Base-by-base conservation (phyloP, 2,113 vertebrate genomes). In the Paramormyrops kingsleyae region DNA sequence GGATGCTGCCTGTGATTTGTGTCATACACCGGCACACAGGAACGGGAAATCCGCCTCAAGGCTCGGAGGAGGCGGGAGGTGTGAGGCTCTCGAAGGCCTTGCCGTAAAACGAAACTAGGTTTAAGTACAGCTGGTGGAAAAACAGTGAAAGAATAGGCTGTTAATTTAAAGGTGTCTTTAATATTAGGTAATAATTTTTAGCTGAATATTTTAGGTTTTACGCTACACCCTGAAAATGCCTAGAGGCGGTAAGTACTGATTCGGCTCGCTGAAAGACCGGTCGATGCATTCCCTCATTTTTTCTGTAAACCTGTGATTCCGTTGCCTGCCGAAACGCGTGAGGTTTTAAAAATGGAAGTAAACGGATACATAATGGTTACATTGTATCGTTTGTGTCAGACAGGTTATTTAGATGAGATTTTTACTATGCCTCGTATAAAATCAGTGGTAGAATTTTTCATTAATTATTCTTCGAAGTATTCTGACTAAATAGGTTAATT, bases 171-270 rank as follows among this genome's bases (percentile, higher is more conserved):
- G 47, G n/a, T 89, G 5, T 39, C 39, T 83, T 56, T 42, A 21
- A 21, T 52, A 12, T 53, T 52, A 31, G 27, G 27, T 24, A 42
- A 52, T 31, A 21, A 24, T 83, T 83, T 89, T 89, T 70, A 70
- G 46, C 62, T 7, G 59, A 24, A 46, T 62, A 59, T 88, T 89
- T 89, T 52, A 50, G 52, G n/a, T 31, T 35, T 35, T 19, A 31
- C 31, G 74, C 74, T 80, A 15, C 31, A 39, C 5, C 24, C 31
- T 86, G 83, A 94, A 50, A 56, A 96, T 96, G 96, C 96, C 96
- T 35, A 94, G 96, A 88, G 95, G 96, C 83, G 96, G 96, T 96
- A 90, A 95, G 96, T 94, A 21, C 83, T 42, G 10, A 13, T 35
- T 9, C 44, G n/a, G 49, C 1, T 87, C 49, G 44, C 46, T 49